Conservation (phyloP, 2,113 vertebrate genomes). For the Todiramphus chloris region DNA sequence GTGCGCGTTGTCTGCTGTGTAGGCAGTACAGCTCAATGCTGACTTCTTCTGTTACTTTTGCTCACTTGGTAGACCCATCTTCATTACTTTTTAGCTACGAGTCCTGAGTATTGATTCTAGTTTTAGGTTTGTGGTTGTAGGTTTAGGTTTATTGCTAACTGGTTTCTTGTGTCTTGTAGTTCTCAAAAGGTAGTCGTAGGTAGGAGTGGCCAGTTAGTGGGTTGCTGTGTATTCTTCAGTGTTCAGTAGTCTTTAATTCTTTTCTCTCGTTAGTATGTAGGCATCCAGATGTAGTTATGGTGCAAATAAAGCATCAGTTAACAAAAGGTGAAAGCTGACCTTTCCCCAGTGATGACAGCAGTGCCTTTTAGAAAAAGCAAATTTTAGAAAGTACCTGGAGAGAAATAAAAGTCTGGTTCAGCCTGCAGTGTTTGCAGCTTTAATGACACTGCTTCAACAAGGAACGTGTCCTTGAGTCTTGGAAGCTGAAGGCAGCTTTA, state of each 20-base stretch:
- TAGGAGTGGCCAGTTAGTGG: neutral
- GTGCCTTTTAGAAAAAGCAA: neutral
- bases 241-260: neutral
- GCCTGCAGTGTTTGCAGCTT: neutral
- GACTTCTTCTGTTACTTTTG: neutral
- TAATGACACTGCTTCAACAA: neutral
- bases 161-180: neutral
- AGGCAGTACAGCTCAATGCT: constrained; percentile 49
- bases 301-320: neutral
- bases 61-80: neutral
- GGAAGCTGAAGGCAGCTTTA: neutral
- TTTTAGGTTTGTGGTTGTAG: neutral
- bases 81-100: neutral
- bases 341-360: neutral
- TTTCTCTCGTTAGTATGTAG: neutral
- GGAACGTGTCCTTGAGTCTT: neutral
- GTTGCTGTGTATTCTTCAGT: fast-evolving
- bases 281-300: fast-evolving
- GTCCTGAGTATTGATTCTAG: neutral
- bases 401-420: neutral
- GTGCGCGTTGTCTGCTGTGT: constrained; percentile 13
- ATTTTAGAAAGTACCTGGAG: neutral
- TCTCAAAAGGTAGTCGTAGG: neutral
- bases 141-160: neutral
- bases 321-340: neutral